Base-by-base conservation (phyloP, 2,797 vertebrate species). In the Simalia tracyae region DNA sequence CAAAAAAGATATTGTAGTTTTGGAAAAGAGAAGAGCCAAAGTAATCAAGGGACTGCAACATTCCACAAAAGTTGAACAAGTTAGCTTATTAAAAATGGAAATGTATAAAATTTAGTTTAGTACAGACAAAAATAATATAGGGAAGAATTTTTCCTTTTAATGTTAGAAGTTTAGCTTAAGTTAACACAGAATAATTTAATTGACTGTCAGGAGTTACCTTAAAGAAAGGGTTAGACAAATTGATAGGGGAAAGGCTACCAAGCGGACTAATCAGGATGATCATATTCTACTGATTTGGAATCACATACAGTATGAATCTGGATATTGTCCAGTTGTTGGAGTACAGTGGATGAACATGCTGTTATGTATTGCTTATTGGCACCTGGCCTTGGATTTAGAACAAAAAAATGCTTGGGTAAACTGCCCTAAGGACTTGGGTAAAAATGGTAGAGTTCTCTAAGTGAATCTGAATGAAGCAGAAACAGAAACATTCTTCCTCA, bases 401-500 rank as follows among this genome's bases (percentile, higher is more conserved):
- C 26, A 7, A 15, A n/a, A 31, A 50, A 56, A n/a, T n/a, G 26
- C 50, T 28, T 85, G 22, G 12, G 46, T 59, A 10, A 88, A 5
- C 14, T 9, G 10, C 15, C 24, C 17, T 54, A 36, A 15, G 12
- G 56, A 72, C 84, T 68, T 59, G 11, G 11, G 50, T 7, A 56
- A 24, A 57, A 89, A 60, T 28, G 36, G 63, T 56, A 12, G 24
- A 0, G 4, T 87, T 85, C 50, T 0, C 2, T 0, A 10, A 14
- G 17, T 46, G 28, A 90, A 93, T 92, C 31, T 7, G 50, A 89
- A 61, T n/a, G 15, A 6, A 36, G 93, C 64, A 91, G 8, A 6
- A 24, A 63, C 26, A 28, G 11, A 6, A 24, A 66, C 26, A 28
- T 1, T 63, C 50, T 88, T 97, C 98, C 99, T 99, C 96, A 99